Conservation (phyloP, 2,888 invertebrate species). For the Mythimna pallens region DNA sequence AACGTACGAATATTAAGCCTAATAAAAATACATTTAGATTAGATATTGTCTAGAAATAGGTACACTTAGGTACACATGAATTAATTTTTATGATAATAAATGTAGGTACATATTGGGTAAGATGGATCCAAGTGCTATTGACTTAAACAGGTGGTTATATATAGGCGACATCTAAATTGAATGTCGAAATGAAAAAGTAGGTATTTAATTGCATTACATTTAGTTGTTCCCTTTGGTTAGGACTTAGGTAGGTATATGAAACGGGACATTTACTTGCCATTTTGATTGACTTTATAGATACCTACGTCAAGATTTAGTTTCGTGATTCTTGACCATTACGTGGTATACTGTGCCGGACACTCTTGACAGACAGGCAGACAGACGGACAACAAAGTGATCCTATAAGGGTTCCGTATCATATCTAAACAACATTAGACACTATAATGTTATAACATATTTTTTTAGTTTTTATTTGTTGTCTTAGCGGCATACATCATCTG, state of each 20-base stretch:
- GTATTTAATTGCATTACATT: background rate
- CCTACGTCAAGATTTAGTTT: background rate
- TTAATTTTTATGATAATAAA: background rate
- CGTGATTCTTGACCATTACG: no score
- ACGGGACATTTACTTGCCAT: background rate
- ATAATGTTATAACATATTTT: no score
- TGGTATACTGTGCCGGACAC: no score
- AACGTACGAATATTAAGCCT: background rate
- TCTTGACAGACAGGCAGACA: no score
- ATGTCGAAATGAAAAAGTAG: background rate
- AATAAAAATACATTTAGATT: background rate
- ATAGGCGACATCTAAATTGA: background rate
- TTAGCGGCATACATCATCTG: no score
- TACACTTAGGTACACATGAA: background rate
- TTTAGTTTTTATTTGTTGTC: no score
- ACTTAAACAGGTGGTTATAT: background rate
- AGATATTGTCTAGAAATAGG: background rate
- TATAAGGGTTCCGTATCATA: no score
- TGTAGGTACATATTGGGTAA: background rate
- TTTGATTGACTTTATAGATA: background rate
- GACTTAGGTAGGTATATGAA: no score
- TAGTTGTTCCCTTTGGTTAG: background rate
- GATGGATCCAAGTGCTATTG: background rate
- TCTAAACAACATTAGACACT: no score
- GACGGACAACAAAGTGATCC: no score